These are phyloP conservation scores for Australoheros scitulus DNA, from an alignment of 2,113 vertebrate species.

Conservation along the genomic window DNA sequence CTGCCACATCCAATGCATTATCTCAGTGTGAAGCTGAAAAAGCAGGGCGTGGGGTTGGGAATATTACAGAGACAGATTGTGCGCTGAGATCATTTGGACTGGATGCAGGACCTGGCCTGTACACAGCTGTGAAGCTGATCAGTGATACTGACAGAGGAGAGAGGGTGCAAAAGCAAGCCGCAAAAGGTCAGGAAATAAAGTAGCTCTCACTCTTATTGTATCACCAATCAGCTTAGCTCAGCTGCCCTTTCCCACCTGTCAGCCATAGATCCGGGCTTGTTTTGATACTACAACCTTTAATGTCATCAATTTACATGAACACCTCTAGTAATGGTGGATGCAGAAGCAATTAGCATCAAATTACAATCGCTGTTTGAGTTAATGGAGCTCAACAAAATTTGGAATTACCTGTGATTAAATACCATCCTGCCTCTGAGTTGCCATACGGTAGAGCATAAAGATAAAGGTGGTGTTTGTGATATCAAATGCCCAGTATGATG, in stretches of 20 bases:
- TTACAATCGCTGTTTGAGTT: slow-evolving; percentile 38
- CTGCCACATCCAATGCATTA: slow-evolving; percentile 68
- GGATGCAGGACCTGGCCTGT: slow-evolving; percentile 56
- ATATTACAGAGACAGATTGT: slow-evolving; percentile 73
- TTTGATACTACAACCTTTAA: slow-evolving; percentile 60
- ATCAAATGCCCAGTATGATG: slow-evolving; percentile 22
- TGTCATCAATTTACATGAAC: slow-evolving; percentile 37
- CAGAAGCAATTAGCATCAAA: slow-evolving; percentile 52
- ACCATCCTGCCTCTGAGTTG: slow-evolving; percentile 5
- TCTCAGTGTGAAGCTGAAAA: slow-evolving; percentile 66
- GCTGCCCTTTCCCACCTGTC: slow-evolving; percentile 78
- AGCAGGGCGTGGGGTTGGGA: slow-evolving; percentile 49
- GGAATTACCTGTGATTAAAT: slow-evolving; percentile 51
- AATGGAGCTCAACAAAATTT: slow-evolving; percentile 44
- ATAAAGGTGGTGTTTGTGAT: slow-evolving; percentile 44
- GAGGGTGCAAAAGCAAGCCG: slow-evolving; percentile 55
- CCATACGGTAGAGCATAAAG: neutral
- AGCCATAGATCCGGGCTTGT: slow-evolving; percentile 53
- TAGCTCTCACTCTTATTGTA: slow-evolving; percentile 74
- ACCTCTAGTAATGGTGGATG: slow-evolving; percentile 30
- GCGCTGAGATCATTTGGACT: slow-evolving; percentile 67
- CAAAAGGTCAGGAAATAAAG: slow-evolving; percentile 81
- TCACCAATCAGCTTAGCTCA: slow-evolving; percentile 74
- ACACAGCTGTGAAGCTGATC: slow-evolving; percentile 72
- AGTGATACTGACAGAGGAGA: slow-evolving; percentile 73